phyloP scores from a whole-genome alignment of 2,113 vertebrate species.

The Dolichotis patagonum region DNA sequence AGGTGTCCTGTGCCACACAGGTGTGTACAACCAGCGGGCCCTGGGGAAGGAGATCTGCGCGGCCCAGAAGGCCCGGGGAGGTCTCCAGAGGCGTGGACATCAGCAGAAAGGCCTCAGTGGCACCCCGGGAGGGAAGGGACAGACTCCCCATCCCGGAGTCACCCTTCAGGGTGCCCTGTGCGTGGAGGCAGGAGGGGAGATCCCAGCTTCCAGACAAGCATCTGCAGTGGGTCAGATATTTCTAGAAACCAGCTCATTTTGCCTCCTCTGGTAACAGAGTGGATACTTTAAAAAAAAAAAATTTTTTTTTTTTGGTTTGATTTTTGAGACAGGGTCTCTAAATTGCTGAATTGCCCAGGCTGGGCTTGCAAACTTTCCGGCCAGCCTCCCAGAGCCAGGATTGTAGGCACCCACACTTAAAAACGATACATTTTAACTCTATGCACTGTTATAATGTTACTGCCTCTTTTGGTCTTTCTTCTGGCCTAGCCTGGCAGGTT shows the following conservation, averaged over 20 bases:
- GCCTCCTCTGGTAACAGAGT: background rate
- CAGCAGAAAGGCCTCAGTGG: background rate
- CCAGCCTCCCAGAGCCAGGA: background rate
- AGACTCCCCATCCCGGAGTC: rapidly evolving
- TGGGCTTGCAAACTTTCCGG: background rate
- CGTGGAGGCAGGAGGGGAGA: rapidly evolving
- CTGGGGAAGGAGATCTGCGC: background rate
- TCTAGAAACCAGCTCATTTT: background rate
- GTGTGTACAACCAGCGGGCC: rapidly evolving
- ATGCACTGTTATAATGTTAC: too few species aligned
- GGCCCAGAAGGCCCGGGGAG: background rate
- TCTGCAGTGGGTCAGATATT: background rate
- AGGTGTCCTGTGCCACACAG: background rate
- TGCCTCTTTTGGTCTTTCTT: background rate
- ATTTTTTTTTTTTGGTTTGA: too few species aligned
- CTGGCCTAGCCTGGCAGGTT: background rate
- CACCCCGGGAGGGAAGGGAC: background rate
- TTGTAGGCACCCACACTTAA: too few species aligned
- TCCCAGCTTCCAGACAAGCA: background rate
- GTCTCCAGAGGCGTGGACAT: background rate
- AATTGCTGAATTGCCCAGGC: background rate
- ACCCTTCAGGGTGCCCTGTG: background rate
- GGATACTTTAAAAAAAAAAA: too few species aligned
- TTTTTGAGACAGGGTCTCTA: background rate
- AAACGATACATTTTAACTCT: background rate